These are phyloP conservation scores for Cydia strobilella DNA, from an alignment of 1,140 invertebrate species.

Conservation along the genomic window DNA sequence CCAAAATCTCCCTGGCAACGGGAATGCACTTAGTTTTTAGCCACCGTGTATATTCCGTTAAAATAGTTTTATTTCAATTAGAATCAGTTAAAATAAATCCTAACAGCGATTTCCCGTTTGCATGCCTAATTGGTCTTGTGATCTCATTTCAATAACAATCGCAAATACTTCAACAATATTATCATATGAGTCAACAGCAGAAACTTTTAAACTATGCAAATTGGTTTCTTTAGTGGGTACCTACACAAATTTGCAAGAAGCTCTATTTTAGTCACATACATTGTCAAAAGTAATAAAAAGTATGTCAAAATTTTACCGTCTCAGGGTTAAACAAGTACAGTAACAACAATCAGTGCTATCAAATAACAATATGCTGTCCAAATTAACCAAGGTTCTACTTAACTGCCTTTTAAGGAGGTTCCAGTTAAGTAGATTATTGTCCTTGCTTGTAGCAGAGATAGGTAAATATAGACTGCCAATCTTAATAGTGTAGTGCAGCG, in stretches of 20 bases:
- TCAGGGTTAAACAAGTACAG: neutral
- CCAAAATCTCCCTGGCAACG: too few relatives aligned
- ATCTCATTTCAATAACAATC: too few relatives aligned
- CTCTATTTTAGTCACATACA: neutral
- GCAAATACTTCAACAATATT: too few relatives aligned
- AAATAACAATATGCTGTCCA: neutral
- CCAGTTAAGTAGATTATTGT: neutral
- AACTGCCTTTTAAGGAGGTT: slow-evolving; percentile 1
- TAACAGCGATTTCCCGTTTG: neutral
- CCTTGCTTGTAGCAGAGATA: neutral
- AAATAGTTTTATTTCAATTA: too few relatives aligned
- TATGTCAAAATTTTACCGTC: neutral
- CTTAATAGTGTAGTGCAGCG: neutral
- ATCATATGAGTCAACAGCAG: too few relatives aligned
- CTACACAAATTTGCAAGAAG: neutral
- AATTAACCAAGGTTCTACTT: neutral
- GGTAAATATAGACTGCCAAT: neutral
- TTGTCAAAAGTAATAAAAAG: neutral
- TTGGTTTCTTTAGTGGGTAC: neutral
- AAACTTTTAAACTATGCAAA: neutral
- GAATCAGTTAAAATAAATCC: neutral
- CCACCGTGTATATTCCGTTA: too few relatives aligned
- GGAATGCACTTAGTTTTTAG: too few relatives aligned
- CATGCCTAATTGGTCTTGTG: too few relatives aligned
- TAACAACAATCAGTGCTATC: neutral